phyloP scores from a whole-genome alignment of 2,113 vertebrate species.

The Holacanthus passer region DNA sequence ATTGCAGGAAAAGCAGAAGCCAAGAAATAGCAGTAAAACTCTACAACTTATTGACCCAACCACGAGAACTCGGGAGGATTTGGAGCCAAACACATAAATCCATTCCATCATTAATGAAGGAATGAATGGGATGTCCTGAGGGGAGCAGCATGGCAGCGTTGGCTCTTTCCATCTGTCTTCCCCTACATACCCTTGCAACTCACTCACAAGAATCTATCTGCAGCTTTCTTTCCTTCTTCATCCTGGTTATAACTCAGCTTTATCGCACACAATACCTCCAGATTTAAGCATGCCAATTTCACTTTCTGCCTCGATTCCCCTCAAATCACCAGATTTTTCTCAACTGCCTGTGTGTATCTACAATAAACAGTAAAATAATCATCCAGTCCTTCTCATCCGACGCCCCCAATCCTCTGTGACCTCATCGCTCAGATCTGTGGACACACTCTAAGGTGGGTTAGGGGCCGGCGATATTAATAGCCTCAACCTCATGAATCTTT shows the following conservation, averaged over 20 bases:
- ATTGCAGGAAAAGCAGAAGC: conserved; percentile 15
- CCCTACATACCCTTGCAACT: conserved; percentile 38
- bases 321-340: conserved; percentile 1
- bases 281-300: not conserved
- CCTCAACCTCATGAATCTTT: conserved; percentile 76
- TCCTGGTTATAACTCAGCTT: conserved; percentile 11
- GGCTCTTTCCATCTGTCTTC: conserved; percentile 58
- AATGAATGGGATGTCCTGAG: conserved; percentile 63
- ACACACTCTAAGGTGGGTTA: conserved; percentile 46
- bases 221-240: not conserved
- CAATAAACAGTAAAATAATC: too few species aligned
- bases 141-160: conserved; percentile 48
- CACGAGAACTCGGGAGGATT: conserved; percentile 35
- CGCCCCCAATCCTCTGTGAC: conserved; percentile 43
- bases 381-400: too few species aligned
- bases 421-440: conserved; percentile 48
- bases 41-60: conserved; percentile 32
- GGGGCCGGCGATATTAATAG: conserved; percentile 71
- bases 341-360: not conserved
- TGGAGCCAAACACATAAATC: conserved; percentile 65
- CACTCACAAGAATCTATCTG: conserved; percentile 1
- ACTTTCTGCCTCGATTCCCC: conserved; percentile 1
- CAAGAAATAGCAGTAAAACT: conserved; percentile 46
- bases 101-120: conserved; percentile 59
- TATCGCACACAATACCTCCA: not conserved